A percentile compares a stretch with the other conserved stretches of the same genome.
These are phyloP conservation scores for Habrosyne pyritoides DNA, from an alignment of 2,888 invertebrate genomes.

Conservation along the genomic window DNA sequence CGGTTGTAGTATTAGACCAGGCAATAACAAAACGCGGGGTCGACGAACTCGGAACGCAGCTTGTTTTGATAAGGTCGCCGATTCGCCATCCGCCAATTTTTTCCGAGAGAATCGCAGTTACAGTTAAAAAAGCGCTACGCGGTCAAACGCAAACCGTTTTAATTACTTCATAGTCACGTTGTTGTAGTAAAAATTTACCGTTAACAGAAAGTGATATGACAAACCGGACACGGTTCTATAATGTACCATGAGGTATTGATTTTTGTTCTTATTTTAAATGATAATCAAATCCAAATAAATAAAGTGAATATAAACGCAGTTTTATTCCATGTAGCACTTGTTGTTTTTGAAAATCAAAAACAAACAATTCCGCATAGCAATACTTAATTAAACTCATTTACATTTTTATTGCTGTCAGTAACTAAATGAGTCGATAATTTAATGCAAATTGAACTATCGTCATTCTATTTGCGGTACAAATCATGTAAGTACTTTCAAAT, in stretches of 20 bases:
- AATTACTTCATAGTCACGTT: conserved; percentile 77
- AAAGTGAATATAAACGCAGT: not conserved
- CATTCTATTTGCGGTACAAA: conserved; percentile 34
- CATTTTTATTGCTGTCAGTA: conserved; percentile 35
- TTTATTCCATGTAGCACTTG: not conserved
- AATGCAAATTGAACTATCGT: conserved; percentile 44
- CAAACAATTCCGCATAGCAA: conserved; percentile 33
- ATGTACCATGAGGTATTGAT: conserved; percentile 21
- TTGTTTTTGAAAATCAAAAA: conserved; percentile 28
- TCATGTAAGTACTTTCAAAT: conserved; percentile 24
- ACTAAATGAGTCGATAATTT: conserved; percentile 34
- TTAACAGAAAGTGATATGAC: conserved; percentile 76
- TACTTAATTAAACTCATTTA: conserved; percentile 34
- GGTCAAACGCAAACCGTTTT: conserved; percentile 73
- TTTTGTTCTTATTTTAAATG: not conserved
- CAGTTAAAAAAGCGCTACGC: conserved; percentile 69
- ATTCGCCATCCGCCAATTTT: conserved; percentile 64
- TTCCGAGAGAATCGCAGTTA: conserved; percentile 59
- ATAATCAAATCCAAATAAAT: not conserved
- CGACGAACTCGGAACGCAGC: conserved; percentile 52
- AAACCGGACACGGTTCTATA: conserved; percentile 49
- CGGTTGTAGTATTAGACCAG: conserved; percentile 36
- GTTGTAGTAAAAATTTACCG: conserved; percentile 72
- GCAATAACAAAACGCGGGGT: conserved; percentile 51
- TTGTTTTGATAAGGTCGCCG: conserved; percentile 75